Evolutionary conservation across 2,113 vertebrate species (phyloP).

Genomic region (Xenopus laevis): DNA sequence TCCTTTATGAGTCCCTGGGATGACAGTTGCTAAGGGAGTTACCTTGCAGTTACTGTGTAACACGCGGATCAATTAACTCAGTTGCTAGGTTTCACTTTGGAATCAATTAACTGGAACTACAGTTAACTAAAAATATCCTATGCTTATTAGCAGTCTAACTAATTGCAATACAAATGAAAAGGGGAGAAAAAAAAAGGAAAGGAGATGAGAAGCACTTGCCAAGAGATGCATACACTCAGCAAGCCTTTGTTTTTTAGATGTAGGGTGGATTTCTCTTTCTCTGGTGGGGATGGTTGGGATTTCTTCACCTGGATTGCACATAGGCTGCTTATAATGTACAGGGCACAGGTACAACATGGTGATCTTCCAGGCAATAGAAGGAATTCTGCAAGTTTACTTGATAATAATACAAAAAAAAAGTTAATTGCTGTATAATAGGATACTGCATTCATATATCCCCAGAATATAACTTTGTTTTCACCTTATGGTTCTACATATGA

Average conservation of each 20-base stretch:
- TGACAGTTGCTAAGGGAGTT: slow-evolving; percentile 48
- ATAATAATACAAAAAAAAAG: no score
- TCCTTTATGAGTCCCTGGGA: slow-evolving; percentile 24
- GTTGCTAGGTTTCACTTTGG: slow-evolving; percentile 58
- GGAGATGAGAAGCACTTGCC: not conserved
- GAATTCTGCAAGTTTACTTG: no score
- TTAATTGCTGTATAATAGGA: no score
- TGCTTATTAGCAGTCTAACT: slow-evolving; percentile 60
- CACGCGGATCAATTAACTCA: slow-evolving; percentile 58
- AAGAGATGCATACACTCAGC: slow-evolving; percentile 48
- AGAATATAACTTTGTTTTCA: no score
- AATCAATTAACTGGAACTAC: slow-evolving; percentile 58
- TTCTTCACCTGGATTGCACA: no score
- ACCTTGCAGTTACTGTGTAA: slow-evolving; percentile 42
- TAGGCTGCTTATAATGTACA: no score
- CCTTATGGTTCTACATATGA: no score
- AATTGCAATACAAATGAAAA: slow-evolving; percentile 51
- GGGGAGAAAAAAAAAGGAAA: not conserved
- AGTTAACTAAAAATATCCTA: slow-evolving; percentile 63
- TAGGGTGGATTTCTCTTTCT: no score
- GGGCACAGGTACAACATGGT: no score
- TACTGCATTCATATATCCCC: no score
- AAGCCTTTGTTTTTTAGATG: not conserved
- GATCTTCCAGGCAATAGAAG: no score
- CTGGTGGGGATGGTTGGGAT: no score